Evolutionary conservation across 2,888 invertebrate genomes (phyloP).

Genomic region (Callinectes sapidus): DNA sequence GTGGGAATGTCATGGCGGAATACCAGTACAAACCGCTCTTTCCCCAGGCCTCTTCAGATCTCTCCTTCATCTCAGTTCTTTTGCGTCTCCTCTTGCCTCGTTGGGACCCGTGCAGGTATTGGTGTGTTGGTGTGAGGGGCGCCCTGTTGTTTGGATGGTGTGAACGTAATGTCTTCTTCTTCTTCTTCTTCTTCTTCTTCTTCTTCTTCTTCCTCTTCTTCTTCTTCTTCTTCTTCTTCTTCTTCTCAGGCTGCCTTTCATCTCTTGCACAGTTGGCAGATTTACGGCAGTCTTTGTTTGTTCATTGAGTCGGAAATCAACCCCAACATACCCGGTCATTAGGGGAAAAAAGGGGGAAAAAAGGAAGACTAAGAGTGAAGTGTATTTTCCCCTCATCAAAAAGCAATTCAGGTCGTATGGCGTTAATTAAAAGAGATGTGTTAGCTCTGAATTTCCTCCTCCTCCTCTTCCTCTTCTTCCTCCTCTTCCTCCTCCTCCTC

Average conservation of each 20-base stretch:
- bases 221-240: no score
- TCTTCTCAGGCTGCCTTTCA: no score
- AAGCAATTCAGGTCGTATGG: not conserved
- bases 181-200: not conserved
- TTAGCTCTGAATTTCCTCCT: not conserved
- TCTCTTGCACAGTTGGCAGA: no score
- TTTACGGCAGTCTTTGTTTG: not conserved
- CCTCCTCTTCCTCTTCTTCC: no score
- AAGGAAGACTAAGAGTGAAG: not conserved
- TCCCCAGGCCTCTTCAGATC: not conserved
- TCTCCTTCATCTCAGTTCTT: not conserved
- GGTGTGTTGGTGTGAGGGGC: not conserved
- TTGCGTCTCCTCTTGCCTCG: not conserved
- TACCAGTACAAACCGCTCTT: not conserved
- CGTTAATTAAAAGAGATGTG: not conserved
- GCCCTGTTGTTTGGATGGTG: not conserved
- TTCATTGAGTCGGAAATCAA: not conserved
- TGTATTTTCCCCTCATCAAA: not conserved
- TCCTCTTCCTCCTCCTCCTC: no score
- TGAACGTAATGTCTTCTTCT: not conserved
- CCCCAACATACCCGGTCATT: no score
- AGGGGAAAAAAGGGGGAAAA: no score
- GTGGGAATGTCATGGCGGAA: not conserved
- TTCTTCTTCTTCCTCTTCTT: not conserved
- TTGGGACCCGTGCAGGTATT: not conserved